Evolutionary conservation across 2,797 vertebrate genomes (phyloP), one percentile per base, ranked within the genome.

Genomic region (Eulemur rubriventer): DNA sequence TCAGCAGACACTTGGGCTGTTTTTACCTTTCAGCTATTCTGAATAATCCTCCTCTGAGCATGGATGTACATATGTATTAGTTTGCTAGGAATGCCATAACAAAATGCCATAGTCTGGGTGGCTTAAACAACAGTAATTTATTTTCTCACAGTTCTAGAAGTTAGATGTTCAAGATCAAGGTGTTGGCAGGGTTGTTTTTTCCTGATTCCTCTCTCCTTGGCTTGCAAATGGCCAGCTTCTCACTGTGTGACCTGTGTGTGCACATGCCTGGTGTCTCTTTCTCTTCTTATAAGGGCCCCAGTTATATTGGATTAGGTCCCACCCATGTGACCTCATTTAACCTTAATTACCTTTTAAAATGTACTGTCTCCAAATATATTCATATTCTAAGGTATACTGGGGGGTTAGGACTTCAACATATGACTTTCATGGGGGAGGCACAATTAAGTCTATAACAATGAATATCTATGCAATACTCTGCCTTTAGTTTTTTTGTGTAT

Each of bases 141-240:
- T 95, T 78, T 94, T 78, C 30, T 87, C 20, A 43, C 35, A 67
- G 24, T 89, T 94, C n/a, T 59, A 72, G 69, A 92, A 46, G 52
- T 3, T 70, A 22, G 28, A 63, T 65, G 28, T 90, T 80, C 20
- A 35, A 84, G 70, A 90, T 80, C 43, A 80, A 41, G n/a, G 12
- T 43, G 4, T 48, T 46, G 50, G 63, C 33, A 43, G 14, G 4
- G 4, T 38, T 69, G 17, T 8, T 91, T 91, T 95, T 8, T 83
- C 35, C 57, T 35, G 7, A 63, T 35, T 4, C 30, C 26, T 69
- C 38, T 78, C 67, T 59, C 28, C 69, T 33, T 76, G 33, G 24
- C 35, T 57, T 92, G 16, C 30, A 65, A n/a, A 50, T 50, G 57
- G 13, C 83, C 35, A 9, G 14, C 18, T 65, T 67, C 78, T 84